Conservation (phyloP, 64 coral and sea anemone species). For the Dendrophyllia cribrosa region DNA sequence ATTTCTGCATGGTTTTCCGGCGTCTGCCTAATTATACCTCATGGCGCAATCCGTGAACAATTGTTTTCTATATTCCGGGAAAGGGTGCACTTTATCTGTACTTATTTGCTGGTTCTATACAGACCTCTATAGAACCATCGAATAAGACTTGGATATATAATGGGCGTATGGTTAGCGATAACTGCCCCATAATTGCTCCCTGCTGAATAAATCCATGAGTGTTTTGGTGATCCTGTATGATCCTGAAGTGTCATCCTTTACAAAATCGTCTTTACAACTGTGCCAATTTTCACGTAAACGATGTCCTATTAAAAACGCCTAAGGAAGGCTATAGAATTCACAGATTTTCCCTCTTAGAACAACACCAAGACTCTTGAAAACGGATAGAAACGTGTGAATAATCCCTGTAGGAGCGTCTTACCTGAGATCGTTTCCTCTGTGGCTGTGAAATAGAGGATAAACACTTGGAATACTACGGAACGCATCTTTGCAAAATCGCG, state of each 20-base stretch:
- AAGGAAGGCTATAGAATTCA: not conserved
- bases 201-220: not conserved
- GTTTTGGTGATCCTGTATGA: not conserved
- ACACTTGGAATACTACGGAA: not conserved
- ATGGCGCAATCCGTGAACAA: not conserved
- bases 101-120: too few species aligned
- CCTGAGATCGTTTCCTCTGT: conserved; percentile 47
- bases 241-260: not conserved
- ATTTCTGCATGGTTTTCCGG: conserved; percentile 9
- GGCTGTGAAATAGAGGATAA: conserved; percentile 34
- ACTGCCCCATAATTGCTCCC: not conserved
- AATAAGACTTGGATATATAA: not conserved
- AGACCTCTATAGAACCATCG: not conserved
- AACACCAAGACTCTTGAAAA: conserved; percentile 50
- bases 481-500: not conserved
- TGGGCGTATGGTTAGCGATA: not conserved
- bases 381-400: conserved; percentile 56
- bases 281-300: not conserved
- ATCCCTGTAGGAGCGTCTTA: conserved; percentile 6
- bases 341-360: not conserved
- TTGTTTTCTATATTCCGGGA: not conserved
- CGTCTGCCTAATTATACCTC: not conserved
- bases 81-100: not conserved
- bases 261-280: not conserved
- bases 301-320: not conserved